A percentile compares a stretch with the other conserved stretches of the same genome.
Evolutionary conservation across 2,113 vertebrate genomes (phyloP).

Genomic region (Herpetotheres cachinnans): DNA sequence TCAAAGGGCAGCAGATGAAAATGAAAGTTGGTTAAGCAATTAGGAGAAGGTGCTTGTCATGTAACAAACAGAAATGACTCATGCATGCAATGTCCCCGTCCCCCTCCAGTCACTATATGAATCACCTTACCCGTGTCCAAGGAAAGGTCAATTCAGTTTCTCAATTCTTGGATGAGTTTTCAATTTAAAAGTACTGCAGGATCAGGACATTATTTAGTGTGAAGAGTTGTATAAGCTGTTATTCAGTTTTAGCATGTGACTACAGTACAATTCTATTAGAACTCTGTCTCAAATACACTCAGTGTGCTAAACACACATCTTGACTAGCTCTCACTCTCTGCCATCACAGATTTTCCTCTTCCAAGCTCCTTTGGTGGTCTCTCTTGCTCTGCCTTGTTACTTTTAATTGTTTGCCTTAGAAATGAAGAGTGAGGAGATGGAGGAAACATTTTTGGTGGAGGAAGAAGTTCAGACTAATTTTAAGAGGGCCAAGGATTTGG

Average conservation of each 20-base stretch:
- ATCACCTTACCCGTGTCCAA: conserved; percentile 8
- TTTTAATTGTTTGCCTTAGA: not conserved
- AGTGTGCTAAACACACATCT: not conserved
- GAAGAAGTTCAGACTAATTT: not conserved
- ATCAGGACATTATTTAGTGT: not conserved
- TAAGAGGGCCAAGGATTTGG: not conserved
- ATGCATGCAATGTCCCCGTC: not conserved
- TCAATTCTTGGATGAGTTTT: not conserved
- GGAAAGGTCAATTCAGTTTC: not conserved
- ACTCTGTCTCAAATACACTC: not conserved
- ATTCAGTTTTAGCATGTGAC: not conserved
- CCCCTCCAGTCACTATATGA: not conserved
- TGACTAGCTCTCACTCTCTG: not conserved
- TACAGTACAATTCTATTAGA: not conserved
- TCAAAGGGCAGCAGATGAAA: not conserved
- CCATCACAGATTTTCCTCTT: not conserved
- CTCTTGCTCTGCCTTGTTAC: not conserved
- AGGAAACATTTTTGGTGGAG: not conserved
- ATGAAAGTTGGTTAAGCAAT: not conserved
- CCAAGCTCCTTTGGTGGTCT: not conserved
- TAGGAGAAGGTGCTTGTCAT: not conserved
- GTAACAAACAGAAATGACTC: conserved; percentile 7
- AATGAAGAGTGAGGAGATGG: not conserved
- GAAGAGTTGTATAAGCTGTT: not conserved
- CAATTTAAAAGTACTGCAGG: not conserved